Evolutionary conservation across 1,140 invertebrate genomes (phyloP), one percentile per base, ranked within the genome.

Genomic region (Theocolax elegans): DNA sequence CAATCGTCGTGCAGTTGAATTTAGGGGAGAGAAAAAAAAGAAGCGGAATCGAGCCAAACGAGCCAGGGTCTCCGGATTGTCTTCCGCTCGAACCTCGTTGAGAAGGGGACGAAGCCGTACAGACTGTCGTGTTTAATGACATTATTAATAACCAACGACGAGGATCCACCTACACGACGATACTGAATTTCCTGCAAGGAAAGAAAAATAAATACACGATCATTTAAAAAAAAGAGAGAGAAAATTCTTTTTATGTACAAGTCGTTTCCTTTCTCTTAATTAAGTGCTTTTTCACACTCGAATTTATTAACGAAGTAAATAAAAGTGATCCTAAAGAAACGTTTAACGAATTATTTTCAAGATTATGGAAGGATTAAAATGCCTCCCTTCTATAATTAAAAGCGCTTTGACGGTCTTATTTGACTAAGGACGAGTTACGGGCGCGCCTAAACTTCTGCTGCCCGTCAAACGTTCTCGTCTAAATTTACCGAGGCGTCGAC

Each of bases 61-160:
- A 56, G n/a, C 40, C 17, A 23, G 7, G 3, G 21, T 15, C 15
- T 29, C 13, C 23, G 8, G n/a, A 65, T 56, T 58, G 27, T 66
- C 40, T 66, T 66, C 51, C 49, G 27, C 25, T 56, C 53, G 23
- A 59, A 40, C 10, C 7, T 4, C 56, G 10, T 15, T 2, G 12
- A 42, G 25, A 29, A 42, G 49, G 49, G 35, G 17, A 29, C 42
- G 12, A 54, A 66, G n/a, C 40, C 38, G 21, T 54, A 19, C 38
- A 40, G 48, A 65, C 56, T 49, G 64, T 35, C 49, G 42, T 25
- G 49, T 13, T 53, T 65, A 67, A 71, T 72, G 56, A 38, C 54
- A 67, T 72, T 72, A 72, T 72, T 72, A 72, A 66, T 72, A 72
- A 65, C 46, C 56, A 51, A 62, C 56, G 49, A 35, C 27, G 17